phyloP scores from a whole-genome alignment of 1,140 invertebrate genomes.

The Neuroterus valhalla region DNA sequence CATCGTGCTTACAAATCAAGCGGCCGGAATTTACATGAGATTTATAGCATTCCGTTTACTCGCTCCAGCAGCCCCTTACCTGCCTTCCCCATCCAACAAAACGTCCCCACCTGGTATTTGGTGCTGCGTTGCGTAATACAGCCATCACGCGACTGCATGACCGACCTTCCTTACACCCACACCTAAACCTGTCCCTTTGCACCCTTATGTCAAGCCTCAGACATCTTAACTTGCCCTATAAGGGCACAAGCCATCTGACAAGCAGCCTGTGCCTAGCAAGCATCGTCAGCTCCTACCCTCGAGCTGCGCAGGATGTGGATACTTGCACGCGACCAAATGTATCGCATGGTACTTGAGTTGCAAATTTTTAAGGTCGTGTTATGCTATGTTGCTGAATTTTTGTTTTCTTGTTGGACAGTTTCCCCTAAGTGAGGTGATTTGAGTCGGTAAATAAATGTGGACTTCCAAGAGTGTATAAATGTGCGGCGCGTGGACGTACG shows the following conservation, averaged over 20 bases:
- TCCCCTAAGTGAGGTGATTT: background rate
- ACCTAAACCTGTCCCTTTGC: background rate
- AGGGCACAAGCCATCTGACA: background rate
- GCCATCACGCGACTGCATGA: slow-evolving; percentile 26
- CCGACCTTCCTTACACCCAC: background rate
- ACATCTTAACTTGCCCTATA: background rate
- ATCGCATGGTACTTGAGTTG: slow-evolving; percentile 5
- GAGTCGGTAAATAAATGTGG: too few relatives aligned
- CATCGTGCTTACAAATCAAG: slow-evolving; percentile 73
- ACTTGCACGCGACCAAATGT: background rate
- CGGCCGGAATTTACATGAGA: slow-evolving; percentile 72
- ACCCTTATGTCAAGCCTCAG: background rate
- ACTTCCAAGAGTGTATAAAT: too few relatives aligned
- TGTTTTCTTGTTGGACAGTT: background rate
- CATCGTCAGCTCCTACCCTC: too few relatives aligned
- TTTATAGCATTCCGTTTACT: slow-evolving; percentile 72
- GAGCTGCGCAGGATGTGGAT: too few relatives aligned
- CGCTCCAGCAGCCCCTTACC: slow-evolving; percentile 41
- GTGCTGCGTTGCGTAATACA: slow-evolving; percentile 42
- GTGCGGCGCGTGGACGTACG: too few relatives aligned
- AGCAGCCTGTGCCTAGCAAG: background rate
- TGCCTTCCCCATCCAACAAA: slow-evolving; percentile 37
- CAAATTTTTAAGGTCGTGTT: background rate
- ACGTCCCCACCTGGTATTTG: slow-evolving; percentile 36
- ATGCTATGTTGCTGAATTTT: background rate